Evolutionary conservation across 2,113 vertebrate species (phyloP).

Genomic region (Nanorana parkeri): DNA sequence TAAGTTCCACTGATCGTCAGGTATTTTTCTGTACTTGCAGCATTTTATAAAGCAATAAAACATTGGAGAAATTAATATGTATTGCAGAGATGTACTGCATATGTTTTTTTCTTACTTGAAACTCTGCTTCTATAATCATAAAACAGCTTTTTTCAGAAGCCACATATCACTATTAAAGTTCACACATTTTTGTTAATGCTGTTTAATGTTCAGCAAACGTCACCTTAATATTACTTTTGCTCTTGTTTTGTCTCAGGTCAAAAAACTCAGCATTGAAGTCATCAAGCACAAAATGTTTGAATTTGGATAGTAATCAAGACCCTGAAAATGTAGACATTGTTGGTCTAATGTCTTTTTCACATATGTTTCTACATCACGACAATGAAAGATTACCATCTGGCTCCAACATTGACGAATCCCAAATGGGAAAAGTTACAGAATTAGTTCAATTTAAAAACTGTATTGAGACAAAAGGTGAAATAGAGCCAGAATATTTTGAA

Average conservation of each 20-base stretch:
- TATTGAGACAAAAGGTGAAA: constrained; percentile 47
- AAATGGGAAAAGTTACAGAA: constrained; percentile 54
- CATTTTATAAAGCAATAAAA: too few relatives aligned
- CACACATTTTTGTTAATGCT: too few relatives aligned
- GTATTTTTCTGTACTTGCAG: too few relatives aligned
- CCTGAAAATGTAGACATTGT: constrained; percentile 66
- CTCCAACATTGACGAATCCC: constrained; percentile 46
- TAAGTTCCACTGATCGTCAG: too few relatives aligned
- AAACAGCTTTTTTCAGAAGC: too few relatives aligned
- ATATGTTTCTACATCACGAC: constrained; percentile 67
- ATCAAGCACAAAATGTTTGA: constrained; percentile 70
- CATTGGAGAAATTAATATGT: too few relatives aligned
- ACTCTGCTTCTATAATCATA: too few relatives aligned
- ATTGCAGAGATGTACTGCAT: too few relatives aligned
- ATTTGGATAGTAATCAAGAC: constrained; percentile 71
- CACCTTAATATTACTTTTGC: constrained; percentile 25
- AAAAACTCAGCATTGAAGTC: constrained; percentile 86
- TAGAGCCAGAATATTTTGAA: constrained; percentile 57
- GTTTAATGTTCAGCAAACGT: background rate
- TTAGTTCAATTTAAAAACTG: constrained; percentile 58
- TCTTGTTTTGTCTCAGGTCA: constrained; percentile 72
- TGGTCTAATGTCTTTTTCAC: constrained; percentile 70
- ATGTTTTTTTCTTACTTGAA: too few relatives aligned
- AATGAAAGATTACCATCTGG: constrained; percentile 51
- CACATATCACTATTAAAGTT: too few relatives aligned